These are phyloP conservation scores for Hoplodrina blanda DNA, from an alignment of 2,888 invertebrate genomes.

Conservation along the genomic window DNA sequence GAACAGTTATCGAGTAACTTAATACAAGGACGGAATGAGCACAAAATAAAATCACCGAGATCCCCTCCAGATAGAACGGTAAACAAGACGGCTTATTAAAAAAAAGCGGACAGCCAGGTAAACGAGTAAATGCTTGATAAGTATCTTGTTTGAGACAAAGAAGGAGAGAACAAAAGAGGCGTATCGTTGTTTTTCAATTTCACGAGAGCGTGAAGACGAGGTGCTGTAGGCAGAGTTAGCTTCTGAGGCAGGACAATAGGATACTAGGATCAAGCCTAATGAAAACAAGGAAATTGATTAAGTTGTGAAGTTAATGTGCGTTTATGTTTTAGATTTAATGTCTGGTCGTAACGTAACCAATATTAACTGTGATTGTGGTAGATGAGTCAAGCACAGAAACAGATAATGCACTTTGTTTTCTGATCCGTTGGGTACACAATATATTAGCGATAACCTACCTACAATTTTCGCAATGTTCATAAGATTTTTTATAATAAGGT, in stretches of 20 bases:
- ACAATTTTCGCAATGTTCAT: too few species aligned
- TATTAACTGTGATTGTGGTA: neutral
- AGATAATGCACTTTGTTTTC: neutral
- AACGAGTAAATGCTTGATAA: constrained; percentile 86
- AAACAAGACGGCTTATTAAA: constrained; percentile 77
- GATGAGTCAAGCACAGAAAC: neutral
- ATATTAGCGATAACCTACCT: too few species aligned
- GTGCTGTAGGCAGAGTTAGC: constrained; percentile 34
- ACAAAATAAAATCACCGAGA: constrained; percentile 62
- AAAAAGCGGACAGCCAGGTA: constrained; percentile 81
- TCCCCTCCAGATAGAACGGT: constrained; percentile 62
- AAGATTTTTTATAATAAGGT: too few species aligned
- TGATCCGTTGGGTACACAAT: too few species aligned
- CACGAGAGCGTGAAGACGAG: constrained; percentile 63
- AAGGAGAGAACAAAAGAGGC: constrained; percentile 80
- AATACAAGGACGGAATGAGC: constrained; percentile 62
- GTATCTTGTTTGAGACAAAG: constrained; percentile 88
- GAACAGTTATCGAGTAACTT: constrained; percentile 63
- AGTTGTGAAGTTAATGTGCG: constrained; percentile 6
- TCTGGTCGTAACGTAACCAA: too few species aligned
- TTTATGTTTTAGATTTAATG: neutral
- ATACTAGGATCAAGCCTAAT: constrained; percentile 31
- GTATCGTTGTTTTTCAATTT: constrained; percentile 84
- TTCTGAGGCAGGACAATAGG: constrained; percentile 42
- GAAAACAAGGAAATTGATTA: constrained; percentile 41